A percentile compares a stretch with the other conserved stretches of the same genome.
Evolutionary conservation across 1,140 invertebrate genomes (phyloP).

Genomic region (Spodoptera litura): DNA sequence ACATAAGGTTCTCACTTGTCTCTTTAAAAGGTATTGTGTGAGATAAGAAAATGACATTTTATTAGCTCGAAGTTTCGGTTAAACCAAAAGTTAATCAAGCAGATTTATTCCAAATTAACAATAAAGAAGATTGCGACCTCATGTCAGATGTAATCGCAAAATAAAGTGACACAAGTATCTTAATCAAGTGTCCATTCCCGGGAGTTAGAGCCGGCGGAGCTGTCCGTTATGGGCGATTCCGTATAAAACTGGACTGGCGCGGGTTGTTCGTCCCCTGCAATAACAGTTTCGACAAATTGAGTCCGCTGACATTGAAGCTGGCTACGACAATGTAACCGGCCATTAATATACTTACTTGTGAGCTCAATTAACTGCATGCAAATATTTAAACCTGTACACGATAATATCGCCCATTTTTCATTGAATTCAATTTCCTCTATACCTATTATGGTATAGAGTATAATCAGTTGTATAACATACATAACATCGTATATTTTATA

Average conservation of each 20-base stretch:
- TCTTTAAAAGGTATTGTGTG: not conserved
- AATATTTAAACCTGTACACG: constrained; percentile 3
- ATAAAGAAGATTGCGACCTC: constrained; percentile 76
- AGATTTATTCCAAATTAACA: constrained; percentile 79
- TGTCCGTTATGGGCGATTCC: constrained; percentile 77
- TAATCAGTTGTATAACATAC: not conserved
- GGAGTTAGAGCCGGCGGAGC: constrained; percentile 70
- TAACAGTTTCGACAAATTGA: constrained; percentile 84
- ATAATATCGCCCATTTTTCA: not conserved
- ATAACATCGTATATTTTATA: not conserved
- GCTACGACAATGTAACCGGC: constrained; percentile 61
- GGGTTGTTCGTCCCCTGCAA: constrained; percentile 72
- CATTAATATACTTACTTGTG: constrained; percentile 40
- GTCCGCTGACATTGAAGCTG: constrained; percentile 74
- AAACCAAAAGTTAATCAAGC: constrained; percentile 57
- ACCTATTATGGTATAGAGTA: not conserved
- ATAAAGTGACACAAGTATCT: constrained; percentile 82
- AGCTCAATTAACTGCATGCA: constrained; percentile 43
- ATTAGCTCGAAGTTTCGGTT: constrained; percentile 14
- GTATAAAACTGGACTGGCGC: constrained; percentile 73
- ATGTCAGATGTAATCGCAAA: constrained; percentile 77
- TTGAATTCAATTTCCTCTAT: constrained; percentile 1
- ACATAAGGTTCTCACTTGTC: not conserved
- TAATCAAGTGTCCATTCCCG: constrained; percentile 81
- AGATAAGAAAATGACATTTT: constrained; percentile 8